These are phyloP conservation scores for Acleris cristana DNA, from an alignment of 2,888 invertebrate species.

Conservation along the genomic window DNA sequence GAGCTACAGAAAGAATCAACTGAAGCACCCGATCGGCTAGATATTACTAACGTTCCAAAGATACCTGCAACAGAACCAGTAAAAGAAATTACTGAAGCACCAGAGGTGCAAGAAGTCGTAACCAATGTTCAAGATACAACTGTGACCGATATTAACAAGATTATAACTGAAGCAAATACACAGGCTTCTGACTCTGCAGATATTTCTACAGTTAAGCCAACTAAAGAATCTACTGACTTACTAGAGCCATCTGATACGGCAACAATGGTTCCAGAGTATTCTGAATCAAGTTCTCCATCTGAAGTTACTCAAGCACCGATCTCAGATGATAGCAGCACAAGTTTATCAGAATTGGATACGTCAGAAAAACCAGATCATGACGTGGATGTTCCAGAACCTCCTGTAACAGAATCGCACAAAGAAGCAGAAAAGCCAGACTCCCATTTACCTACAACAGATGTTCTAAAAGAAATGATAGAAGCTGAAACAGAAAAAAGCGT, in stretches of 20 bases:
- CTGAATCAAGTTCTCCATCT: neutral
- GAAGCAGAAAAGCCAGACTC: conserved; percentile 11
- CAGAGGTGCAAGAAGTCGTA: conserved; percentile 20
- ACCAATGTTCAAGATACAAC: conserved; percentile 16
- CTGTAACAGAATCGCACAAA: neutral
- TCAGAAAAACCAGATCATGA: neutral
- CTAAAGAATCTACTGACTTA: conserved; percentile 6
- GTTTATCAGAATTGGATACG: neutral
- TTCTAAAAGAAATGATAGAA: conserved; percentile 16
- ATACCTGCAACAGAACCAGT: conserved; percentile 7
- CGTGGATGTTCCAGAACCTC: neutral
- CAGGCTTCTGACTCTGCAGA: neutral
- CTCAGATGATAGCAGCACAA: neutral
- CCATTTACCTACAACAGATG: conserved; percentile 18
- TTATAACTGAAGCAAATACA: neutral
- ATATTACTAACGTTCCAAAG: neutral
- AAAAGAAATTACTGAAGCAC: conserved; percentile 23
- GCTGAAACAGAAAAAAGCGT: neutral
- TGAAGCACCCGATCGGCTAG: conserved; percentile 33
- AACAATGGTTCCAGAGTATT: neutral
- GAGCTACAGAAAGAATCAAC: conserved; percentile 9
- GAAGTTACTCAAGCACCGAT: neutral
- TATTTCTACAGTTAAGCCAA: neutral
- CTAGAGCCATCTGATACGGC: conserved; percentile 5
- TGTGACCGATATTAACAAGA: conserved; percentile 4